phyloP scores from a whole-genome alignment of 1,140 invertebrate genomes.

The Camponotus pennsylvanicus region DNA sequence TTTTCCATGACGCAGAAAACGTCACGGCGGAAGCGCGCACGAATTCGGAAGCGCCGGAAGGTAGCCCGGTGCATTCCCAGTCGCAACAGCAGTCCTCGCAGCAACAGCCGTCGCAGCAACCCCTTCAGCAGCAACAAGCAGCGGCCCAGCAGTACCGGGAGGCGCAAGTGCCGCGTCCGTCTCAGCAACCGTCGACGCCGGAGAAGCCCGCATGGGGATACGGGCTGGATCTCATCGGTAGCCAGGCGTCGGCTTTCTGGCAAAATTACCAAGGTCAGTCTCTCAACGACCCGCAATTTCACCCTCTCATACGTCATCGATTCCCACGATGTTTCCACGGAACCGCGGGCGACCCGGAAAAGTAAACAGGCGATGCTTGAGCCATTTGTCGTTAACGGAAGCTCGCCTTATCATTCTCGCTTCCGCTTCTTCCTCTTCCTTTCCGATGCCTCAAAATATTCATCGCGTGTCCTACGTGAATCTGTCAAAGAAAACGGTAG shows the following conservation, averaged over 20 bases:
- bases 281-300: conserved; percentile 36
- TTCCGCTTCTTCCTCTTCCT: background rate
- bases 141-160: conserved; percentile 82
- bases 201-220: conserved; percentile 89
- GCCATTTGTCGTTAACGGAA: conserved; percentile 33
- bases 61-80: conserved; percentile 86
- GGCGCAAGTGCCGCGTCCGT: conserved; percentile 81
- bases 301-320: conserved; percentile 13
- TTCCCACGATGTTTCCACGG: conserved; percentile 8
- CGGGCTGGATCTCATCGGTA: conserved; percentile 91
- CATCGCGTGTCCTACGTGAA: background rate
- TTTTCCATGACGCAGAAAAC: conserved; percentile 77
- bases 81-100: conserved; percentile 84
- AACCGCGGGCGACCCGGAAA: background rate
- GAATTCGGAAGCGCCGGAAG: conserved; percentile 83
- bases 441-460: conserved; percentile 12
- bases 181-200: conserved; percentile 86
- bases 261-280: conserved; percentile 94
- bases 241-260: conserved; percentile 93
- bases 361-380: conserved; percentile 19
- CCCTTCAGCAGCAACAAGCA: conserved; percentile 78
- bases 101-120: conserved; percentile 82
- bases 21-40: conserved; percentile 82
- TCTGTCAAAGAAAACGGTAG: background rate
- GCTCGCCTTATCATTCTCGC: conserved; percentile 2